Conservation (phyloP, 37 sponge, comb jelly and placozoan genomes). For the Theonella swinhoei region DNA sequence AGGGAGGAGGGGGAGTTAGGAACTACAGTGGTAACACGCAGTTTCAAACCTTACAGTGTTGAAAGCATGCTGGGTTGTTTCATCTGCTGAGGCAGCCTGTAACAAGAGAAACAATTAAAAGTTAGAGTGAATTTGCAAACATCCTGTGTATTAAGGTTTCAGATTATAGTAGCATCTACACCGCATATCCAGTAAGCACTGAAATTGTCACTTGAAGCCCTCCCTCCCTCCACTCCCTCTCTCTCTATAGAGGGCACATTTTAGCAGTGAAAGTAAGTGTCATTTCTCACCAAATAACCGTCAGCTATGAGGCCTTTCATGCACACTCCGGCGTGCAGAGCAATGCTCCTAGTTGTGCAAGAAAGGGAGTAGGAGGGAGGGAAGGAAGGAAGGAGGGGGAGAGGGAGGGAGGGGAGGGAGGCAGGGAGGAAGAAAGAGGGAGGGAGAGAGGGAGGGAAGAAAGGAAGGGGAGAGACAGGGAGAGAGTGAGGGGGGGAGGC, state of each 20-base stretch:
- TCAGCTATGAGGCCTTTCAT: conserved; percentile 63
- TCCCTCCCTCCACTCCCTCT: neutral
- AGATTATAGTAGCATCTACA: too few species aligned
- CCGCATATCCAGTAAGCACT: too few species aligned
- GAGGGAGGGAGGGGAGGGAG: neutral
- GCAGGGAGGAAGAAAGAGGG: neutral
- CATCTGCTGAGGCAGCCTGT: conserved; percentile 81
- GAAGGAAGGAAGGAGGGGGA: neutral
- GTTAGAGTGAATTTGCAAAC: too few species aligned
- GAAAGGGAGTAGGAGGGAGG: neutral
- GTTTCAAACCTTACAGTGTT: conserved; percentile 61
- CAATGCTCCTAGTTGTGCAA: conserved; percentile 62
- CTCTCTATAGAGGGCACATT: neutral
- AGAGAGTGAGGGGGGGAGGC: neutral
- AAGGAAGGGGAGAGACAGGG: neutral
- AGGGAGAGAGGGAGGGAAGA: neutral
- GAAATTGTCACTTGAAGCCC: neutral
- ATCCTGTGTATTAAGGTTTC: too few species aligned
- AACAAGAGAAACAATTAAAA: neutral
- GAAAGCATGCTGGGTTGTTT: conserved; percentile 81
- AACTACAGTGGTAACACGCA: neutral
- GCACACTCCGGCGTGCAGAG: conserved; percentile 79
- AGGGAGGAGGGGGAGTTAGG: neutral
- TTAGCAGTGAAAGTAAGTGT: neutral
- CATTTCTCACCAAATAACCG: conserved; percentile 66